Percentiles rank a stretch among this genome's conserved stretches.
Conservation (phyloP, 2,888 invertebrate genomes). For the Meta bourneti region DNA sequence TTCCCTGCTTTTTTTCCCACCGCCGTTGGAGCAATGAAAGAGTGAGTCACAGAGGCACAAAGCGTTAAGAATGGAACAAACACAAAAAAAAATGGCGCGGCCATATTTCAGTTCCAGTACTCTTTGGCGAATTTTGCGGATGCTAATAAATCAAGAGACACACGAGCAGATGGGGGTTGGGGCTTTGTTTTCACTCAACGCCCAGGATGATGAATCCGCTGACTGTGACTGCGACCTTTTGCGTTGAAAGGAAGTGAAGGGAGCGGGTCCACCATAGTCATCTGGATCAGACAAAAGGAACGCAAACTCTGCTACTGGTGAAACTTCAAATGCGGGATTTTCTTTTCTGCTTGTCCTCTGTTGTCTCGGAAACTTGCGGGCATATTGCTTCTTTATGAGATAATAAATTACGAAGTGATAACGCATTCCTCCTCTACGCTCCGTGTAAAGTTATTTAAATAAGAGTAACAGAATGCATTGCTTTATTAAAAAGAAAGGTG, state of each 20-base stretch:
- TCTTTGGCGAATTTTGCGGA: conserved; percentile 35
- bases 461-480: neutral
- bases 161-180: conserved; percentile 28
- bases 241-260: neutral
- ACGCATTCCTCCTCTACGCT: neutral
- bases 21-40: too few species aligned
- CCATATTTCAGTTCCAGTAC: conserved; percentile 30
- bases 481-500: too few species aligned
- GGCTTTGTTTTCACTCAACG: conserved; percentile 52
- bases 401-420: neutral
- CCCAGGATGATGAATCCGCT: conserved; percentile 26
- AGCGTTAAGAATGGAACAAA: conserved; percentile 10
- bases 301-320: neutral
- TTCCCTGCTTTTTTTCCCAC: too few species aligned
- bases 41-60: neutral
- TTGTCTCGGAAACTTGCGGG: neutral
- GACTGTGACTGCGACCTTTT: conserved; percentile 22
- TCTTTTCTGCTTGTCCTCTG: neutral
- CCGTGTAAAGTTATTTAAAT: neutral
- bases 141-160: conserved; percentile 53
- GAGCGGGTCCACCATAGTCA: neutral
- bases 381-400: neutral
- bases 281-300: neutral
- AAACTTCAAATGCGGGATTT: neutral
- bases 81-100: conserved; percentile 21